A percentile compares a stretch with the other conserved stretches of the same genome.
phyloP scores from a whole-genome alignment of 2,113 vertebrate genomes.

The Catagonus wagneri region DNA sequence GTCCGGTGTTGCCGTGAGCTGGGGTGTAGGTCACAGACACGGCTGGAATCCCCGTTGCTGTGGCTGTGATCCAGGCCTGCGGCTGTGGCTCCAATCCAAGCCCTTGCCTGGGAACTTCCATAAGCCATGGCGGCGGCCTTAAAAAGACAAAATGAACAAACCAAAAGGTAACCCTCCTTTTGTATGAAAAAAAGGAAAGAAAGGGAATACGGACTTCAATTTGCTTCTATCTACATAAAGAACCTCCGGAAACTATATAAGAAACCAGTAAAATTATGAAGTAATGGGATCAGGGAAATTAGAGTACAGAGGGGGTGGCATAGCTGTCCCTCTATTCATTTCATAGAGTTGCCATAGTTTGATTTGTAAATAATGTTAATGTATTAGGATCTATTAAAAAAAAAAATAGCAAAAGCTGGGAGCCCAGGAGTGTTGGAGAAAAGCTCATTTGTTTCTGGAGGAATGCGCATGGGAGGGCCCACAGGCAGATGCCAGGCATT shows the following conservation, averaged over 20 bases:
- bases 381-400: not conserved
- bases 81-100: too few species aligned
- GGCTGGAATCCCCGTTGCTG: too few species aligned
- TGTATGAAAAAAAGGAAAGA: not conserved
- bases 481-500: not conserved
- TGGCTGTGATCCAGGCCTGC: too few species aligned
- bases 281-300: too few species aligned
- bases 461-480: not conserved
- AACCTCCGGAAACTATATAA: not conserved
- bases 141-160: too few species aligned
- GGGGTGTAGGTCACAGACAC: too few species aligned
- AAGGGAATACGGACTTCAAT: not conserved
- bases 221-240: not conserved
- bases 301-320: not conserved
- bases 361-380: not conserved
- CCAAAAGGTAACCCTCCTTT: not conserved
- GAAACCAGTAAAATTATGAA: not conserved
- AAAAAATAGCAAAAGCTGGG: not conserved
- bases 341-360: not conserved
- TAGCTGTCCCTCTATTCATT: not conserved
- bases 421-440: not conserved
- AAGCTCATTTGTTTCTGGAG: constrained; percentile 25
- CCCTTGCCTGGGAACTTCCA: too few species aligned
- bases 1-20: too few species aligned
- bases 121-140: too few species aligned